Conservation (phyloP, 2,888 invertebrate genomes). For the Tinea semifulvella region DNA sequence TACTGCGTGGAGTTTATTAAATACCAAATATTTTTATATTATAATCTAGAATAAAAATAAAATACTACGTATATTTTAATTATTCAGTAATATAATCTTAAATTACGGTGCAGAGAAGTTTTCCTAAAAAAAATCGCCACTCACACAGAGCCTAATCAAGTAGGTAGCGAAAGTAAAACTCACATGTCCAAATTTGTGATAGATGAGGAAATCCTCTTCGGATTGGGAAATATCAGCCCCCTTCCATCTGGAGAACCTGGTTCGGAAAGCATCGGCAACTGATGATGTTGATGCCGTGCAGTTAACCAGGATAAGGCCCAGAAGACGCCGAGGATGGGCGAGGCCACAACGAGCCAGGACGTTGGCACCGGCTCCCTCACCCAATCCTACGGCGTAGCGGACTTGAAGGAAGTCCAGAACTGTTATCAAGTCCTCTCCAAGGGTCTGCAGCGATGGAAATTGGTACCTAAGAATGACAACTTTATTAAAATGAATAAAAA, state of each 20-base stretch:
- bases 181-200: slow-evolving; percentile 93
- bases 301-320: slow-evolving; percentile 86
- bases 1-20: too few species aligned
- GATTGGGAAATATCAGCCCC: slow-evolving; percentile 86
- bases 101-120: too few species aligned
- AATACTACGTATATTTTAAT: too few species aligned
- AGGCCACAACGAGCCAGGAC: slow-evolving; percentile 85
- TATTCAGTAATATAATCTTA: too few species aligned
- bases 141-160: too few species aligned
- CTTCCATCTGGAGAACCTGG: slow-evolving; percentile 86
- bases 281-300: slow-evolving; percentile 88
- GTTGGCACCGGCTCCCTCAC: slow-evolving; percentile 90
- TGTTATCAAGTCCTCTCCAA: slow-evolving; percentile 83
- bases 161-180: too few species aligned
- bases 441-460: slow-evolving; percentile 82
- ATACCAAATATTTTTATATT: too few species aligned
- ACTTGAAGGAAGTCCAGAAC: slow-evolving; percentile 85
- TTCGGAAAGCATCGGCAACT: slow-evolving; percentile 85
- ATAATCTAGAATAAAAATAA: too few species aligned
- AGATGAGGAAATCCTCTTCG: slow-evolving; percentile 86
- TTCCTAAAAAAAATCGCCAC: too few species aligned
- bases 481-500: background rate
- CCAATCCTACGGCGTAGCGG: slow-evolving; percentile 83
- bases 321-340: slow-evolving; percentile 78
- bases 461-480: slow-evolving; percentile 75